Evolutionary conservation across 2,888 invertebrate species (phyloP).

Genomic region (Pollenia griseotomentosa): DNA sequence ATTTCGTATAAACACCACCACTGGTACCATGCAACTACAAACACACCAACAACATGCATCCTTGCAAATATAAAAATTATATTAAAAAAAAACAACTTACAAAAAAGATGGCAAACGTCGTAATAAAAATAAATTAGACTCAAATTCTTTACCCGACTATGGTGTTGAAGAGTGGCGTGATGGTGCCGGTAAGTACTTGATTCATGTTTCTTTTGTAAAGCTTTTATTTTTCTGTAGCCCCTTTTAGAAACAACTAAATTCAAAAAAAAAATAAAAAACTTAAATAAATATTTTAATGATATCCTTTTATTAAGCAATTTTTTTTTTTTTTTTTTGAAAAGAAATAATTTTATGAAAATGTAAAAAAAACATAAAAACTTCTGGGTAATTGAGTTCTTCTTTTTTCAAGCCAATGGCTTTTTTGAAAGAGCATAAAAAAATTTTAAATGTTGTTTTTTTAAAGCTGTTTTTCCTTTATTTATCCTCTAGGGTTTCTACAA

Average conservation of each 20-base stretch:
- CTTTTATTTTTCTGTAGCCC: slow-evolving; percentile 30
- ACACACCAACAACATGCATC: slow-evolving; percentile 58
- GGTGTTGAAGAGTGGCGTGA: slow-evolving; percentile 91
- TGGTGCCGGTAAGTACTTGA: slow-evolving; percentile 82
- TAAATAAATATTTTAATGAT: slow-evolving; percentile 63
- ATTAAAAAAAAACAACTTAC: slow-evolving; percentile 73
- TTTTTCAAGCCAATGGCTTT: background rate
- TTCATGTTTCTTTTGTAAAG: slow-evolving; percentile 50
- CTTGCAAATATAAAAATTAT: slow-evolving; percentile 45
- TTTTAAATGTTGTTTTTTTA: too few relatives aligned
- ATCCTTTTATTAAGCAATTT: slow-evolving; percentile 43
- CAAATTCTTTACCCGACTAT: slow-evolving; percentile 88
- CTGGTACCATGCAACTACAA: slow-evolving; percentile 37
- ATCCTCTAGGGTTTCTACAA: too few relatives aligned
- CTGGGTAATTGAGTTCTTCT: background rate
- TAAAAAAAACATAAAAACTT: background rate
- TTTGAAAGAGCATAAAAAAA: too few relatives aligned
- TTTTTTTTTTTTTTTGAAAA: background rate
- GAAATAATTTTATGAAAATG: slow-evolving; percentile 26
- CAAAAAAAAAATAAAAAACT: slow-evolving; percentile 25
- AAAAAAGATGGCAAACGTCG: slow-evolving; percentile 83
- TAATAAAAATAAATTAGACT: slow-evolving; percentile 85
- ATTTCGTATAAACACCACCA: slow-evolving; percentile 67
- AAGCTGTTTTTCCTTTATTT: too few relatives aligned
- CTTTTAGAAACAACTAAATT: slow-evolving; percentile 41